A percentile compares a stretch with the other conserved stretches of the same genome.
phyloP scores from a whole-genome alignment of 23 tunicate genomes.

The Ciona savignyi region DNA sequence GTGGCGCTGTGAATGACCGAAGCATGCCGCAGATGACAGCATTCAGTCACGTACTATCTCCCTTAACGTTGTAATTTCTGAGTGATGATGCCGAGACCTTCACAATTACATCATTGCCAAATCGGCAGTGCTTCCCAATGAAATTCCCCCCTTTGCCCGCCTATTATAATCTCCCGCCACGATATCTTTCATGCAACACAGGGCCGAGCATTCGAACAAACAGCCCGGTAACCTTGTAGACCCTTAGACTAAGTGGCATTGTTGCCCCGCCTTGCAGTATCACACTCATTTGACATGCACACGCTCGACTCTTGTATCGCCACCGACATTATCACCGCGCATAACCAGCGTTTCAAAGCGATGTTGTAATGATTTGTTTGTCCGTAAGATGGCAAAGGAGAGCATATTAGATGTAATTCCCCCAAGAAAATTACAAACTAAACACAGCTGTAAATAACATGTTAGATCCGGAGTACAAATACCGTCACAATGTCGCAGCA shows the following conservation, averaged over 20 bases:
- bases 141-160: too few species aligned
- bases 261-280: background rate
- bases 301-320: background rate
- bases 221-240: background rate
- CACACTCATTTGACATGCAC: background rate
- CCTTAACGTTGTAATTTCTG: background rate
- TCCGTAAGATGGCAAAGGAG: too few species aligned
- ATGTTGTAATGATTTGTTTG: background rate
- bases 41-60: background rate
- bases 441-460: too few species aligned
- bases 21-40: background rate
- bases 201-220: background rate
- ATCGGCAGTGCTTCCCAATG: background rate
- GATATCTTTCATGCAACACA: background rate
- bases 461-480: too few species aligned
- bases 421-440: too few species aligned
- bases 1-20: background rate
- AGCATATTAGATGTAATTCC: too few species aligned
- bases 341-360: background rate
- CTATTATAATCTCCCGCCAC: too few species aligned
- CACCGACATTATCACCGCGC: background rate
- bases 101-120: background rate
- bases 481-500: too few species aligned
- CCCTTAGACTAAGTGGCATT: background rate
- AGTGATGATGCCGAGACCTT: background rate